These are phyloP conservation scores for Hepsetus odoe DNA, from an alignment of 2,113 vertebrate species.

Conservation along the genomic window DNA sequence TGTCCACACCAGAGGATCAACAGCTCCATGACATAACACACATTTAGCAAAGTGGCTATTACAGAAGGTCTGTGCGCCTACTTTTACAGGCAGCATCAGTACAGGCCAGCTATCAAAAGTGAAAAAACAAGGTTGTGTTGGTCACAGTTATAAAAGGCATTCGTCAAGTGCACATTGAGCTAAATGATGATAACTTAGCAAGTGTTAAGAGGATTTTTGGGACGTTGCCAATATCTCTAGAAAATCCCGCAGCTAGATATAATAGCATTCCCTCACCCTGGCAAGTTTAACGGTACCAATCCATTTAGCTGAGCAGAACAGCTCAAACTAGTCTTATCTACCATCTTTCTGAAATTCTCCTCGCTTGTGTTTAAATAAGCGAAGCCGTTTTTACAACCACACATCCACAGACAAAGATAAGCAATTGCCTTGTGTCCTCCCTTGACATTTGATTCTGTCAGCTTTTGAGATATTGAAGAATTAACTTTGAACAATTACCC, in stretches of 20 bases:
- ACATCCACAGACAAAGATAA: slow-evolving; percentile 2
- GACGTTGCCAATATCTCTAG: not conserved
- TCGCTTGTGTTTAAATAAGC: not conserved
- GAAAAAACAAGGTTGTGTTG: not conserved
- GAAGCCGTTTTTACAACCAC: not conserved
- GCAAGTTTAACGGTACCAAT: not conserved
- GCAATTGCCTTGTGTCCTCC: not conserved
- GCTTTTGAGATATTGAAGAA: not conserved
- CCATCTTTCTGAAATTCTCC: not conserved
- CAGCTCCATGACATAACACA: not conserved
- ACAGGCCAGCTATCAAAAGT: not conserved
- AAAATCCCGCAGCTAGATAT: slow-evolving; percentile 1
- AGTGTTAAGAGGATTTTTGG: slow-evolving; percentile 1
- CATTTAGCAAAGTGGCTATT: slow-evolving; percentile 20
- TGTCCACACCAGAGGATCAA: slow-evolving; percentile 8
- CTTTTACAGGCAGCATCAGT: not conserved
- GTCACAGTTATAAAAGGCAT: not conserved
- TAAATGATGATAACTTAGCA: not conserved
- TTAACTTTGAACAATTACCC: not conserved
- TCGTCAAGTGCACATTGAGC: not conserved
- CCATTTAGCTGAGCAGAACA: not conserved
- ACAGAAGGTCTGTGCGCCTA: not conserved
- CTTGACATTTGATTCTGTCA: not conserved
- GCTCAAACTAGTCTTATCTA: not conserved
- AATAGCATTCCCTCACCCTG: not conserved